Conservation (phyloP, 2,113 vertebrate species). For the Sula dactylatra region DNA sequence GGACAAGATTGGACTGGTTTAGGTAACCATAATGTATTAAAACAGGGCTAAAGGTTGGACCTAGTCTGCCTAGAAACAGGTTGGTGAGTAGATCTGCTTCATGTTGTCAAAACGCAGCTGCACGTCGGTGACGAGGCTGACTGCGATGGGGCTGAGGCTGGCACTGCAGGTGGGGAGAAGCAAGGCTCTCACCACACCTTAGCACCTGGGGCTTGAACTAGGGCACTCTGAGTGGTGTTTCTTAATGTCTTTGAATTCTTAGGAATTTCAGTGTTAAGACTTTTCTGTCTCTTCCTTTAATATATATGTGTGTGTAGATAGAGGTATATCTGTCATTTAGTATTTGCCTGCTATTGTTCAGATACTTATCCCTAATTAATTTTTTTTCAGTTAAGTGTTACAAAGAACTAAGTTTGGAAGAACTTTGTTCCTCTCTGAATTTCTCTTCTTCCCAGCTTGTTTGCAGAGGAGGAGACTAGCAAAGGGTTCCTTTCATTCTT, state of each 20-base stretch:
- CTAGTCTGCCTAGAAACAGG: background rate
- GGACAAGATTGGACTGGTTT: background rate
- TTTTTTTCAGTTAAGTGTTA: background rate
- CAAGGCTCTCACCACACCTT: no score
- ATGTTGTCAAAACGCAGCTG: background rate
- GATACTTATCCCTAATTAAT: no score
- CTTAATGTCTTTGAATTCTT: background rate
- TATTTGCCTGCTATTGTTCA: background rate
- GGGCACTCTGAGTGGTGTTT: background rate
- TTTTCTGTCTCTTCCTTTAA: background rate
- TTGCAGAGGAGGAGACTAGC: background rate
- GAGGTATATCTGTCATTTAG: background rate
- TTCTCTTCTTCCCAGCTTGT: background rate
- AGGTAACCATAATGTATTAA: background rate
- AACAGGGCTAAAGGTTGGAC: background rate
- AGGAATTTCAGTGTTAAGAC: accelerated
- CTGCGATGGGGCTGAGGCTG: background rate
- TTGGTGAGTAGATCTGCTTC: background rate
- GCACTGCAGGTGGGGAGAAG: background rate
- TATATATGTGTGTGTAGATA: background rate
- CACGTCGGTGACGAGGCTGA: accelerated
- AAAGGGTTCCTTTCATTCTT: background rate
- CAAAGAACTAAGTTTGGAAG: background rate
- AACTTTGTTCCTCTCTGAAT: background rate
- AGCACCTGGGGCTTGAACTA: background rate